Conservation (phyloP, 2,113 vertebrate genomes). For the Agapornis roseicollis region DNA sequence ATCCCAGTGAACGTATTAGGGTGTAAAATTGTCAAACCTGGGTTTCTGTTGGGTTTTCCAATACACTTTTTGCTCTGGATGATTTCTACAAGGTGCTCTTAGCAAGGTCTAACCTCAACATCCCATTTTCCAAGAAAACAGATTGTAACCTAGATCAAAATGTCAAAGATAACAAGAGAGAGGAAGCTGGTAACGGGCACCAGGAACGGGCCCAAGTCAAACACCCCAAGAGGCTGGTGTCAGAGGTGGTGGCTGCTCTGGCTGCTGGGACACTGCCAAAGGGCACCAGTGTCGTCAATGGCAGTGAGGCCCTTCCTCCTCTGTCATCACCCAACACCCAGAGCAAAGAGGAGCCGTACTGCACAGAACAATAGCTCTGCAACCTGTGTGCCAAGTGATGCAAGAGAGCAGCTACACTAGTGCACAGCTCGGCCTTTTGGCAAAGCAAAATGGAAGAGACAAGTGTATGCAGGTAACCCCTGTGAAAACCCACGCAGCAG, state of each 20-base stretch:
- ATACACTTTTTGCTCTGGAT: not conserved
- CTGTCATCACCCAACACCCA: not conserved
- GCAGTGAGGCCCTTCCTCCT: constrained; percentile 36
- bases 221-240: not conserved
- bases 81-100: not conserved
- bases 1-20: not conserved
- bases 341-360: not conserved
- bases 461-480: accelerated
- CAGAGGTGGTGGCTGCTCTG: not conserved
- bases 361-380: not conserved
- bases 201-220: not conserved
- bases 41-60: not conserved
- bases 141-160: not conserved
- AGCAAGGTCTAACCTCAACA: not conserved
- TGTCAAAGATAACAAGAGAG: not conserved
- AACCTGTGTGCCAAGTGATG: not conserved
- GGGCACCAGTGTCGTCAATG: not conserved
- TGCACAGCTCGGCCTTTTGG: not conserved
- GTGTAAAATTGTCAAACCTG: not conserved
- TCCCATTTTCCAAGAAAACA: not conserved
- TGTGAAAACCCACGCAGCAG: not conserved
- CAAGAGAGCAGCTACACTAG: not conserved
- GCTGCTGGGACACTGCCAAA: not conserved
- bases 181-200: not conserved
- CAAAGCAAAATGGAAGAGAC: not conserved